Evolutionary conservation across 2,888 invertebrate species (phyloP).

Genomic region (Drosophila robusta): DNA sequence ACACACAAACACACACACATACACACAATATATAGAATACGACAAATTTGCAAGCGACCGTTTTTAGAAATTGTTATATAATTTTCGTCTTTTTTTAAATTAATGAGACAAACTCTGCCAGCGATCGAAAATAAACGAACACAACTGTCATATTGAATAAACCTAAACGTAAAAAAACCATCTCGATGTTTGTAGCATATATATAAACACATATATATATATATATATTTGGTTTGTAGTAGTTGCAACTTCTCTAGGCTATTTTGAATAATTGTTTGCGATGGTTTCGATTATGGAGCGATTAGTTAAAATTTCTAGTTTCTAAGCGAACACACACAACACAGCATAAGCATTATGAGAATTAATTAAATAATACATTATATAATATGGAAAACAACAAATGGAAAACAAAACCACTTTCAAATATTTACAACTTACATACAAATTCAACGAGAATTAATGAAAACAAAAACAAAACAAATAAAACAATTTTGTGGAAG

Average conservation of each 20-base stretch:
- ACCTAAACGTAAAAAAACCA: constrained; percentile 46
- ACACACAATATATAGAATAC: constrained; percentile 37
- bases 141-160: constrained; percentile 76
- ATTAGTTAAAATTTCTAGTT: constrained; percentile 77
- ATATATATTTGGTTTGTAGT: constrained; percentile 65
- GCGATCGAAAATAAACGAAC: constrained; percentile 75
- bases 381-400: constrained; percentile 53
- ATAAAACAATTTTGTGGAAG: constrained; percentile 67
- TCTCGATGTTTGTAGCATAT: constrained; percentile 72
- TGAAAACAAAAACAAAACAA: constrained; percentile 45
- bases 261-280: constrained; percentile 76
- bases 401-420: constrained; percentile 61
- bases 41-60: constrained; percentile 24
- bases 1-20: constrained; percentile 30
- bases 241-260: constrained; percentile 78
- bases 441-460: constrained; percentile 73
- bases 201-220: constrained; percentile 30
- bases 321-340: constrained; percentile 58
- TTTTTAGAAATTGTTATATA: constrained; percentile 66
- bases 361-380: constrained; percentile 56
- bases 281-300: constrained; percentile 72
- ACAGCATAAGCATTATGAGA: constrained; percentile 64
- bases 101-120: constrained; percentile 46
- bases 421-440: constrained; percentile 77
- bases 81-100: constrained; percentile 53